phyloP scores from a whole-genome alignment of 1,140 invertebrate species.

The Trialeurodes vaporariorum region DNA sequence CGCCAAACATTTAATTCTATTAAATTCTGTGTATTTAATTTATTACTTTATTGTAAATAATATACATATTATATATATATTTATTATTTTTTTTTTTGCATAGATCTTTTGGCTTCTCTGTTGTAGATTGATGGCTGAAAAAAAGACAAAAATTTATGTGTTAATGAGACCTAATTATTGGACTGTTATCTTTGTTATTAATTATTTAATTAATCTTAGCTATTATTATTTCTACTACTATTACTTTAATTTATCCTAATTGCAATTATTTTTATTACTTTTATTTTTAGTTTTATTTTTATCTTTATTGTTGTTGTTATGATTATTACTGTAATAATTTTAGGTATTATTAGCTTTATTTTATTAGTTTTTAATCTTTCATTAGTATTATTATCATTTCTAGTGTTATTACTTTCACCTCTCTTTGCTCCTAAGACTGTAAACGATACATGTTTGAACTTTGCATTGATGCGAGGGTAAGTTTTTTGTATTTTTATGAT shows the following conservation, averaged over 20 bases:
- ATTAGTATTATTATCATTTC: background rate
- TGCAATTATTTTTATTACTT: background rate
- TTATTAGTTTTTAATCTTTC: background rate
- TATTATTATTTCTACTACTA: background rate
- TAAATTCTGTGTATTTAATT: background rate
- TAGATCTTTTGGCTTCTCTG: background rate
- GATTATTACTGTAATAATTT: too few species aligned
- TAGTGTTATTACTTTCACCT: too few species aligned
- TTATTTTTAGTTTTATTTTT: background rate
- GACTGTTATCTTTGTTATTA: background rate
- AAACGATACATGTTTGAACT: too few species aligned
- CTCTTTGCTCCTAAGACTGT: too few species aligned
- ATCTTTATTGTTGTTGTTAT: background rate
- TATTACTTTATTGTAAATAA: background rate
- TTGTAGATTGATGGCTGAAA: background rate
- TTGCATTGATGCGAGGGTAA: too few species aligned
- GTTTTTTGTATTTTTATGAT: too few species aligned
- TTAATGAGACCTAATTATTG: background rate
- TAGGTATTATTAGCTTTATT: background rate
- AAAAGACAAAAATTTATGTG: background rate
- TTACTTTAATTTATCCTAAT: background rate
- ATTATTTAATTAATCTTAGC: background rate
- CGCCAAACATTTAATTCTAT: background rate
- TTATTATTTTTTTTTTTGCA: background rate
- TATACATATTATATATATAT: too few species aligned